A percentile compares a stretch with the other conserved stretches of the same genome.
phyloP scores from a whole-genome alignment of 2,797 vertebrate species.

The Nannoperca australis region DNA sequence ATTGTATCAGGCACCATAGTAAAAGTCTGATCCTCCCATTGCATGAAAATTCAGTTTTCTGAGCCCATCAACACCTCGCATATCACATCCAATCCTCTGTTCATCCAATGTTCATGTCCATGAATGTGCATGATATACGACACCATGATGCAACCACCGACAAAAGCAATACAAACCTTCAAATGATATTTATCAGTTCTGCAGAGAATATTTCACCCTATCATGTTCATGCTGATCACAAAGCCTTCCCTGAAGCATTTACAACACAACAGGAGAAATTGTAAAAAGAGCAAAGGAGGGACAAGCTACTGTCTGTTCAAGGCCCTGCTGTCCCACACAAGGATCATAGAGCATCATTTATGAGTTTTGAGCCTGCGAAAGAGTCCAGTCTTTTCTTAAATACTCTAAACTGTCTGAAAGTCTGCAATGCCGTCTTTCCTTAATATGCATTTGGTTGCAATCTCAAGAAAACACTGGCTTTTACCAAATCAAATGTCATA shows the following conservation, averaged over 20 bases:
- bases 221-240: not conserved
- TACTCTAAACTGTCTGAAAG: not conserved
- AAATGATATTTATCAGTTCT: not conserved
- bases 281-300: not conserved
- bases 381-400: not conserved
- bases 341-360: constrained; percentile 17
- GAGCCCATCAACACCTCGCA: no score
- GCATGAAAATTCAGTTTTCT: no score
- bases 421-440: not conserved
- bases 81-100: no score
- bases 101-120: not conserved
- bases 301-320: not conserved
- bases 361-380: not conserved
- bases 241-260: not conserved
- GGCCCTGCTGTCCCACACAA: not conserved
- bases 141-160: not conserved
- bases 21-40: no score
- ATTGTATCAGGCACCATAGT: no score
- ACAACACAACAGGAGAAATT: not conserved
- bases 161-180: not conserved
- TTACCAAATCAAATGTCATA: not conserved
- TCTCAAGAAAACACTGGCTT: not conserved
- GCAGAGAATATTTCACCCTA: no score
- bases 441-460: no score
- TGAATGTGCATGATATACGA: not conserved